Base-by-base conservation (phyloP, 2,888 invertebrate genomes). In the Eristalis pertinax region DNA sequence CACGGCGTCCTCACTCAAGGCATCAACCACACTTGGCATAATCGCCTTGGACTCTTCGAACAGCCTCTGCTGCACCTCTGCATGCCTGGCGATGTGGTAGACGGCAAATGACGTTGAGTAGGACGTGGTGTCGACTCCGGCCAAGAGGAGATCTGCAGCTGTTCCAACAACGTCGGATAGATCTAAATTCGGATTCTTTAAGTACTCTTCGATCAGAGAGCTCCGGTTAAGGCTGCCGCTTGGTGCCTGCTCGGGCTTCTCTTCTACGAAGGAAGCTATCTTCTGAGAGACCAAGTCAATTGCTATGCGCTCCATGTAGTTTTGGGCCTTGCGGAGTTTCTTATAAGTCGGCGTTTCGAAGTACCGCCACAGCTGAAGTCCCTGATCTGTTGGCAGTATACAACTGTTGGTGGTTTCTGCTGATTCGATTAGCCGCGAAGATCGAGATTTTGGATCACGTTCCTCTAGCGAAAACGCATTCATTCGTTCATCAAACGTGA, bases 71-170 rank as follows among this genome's bases (percentile, higher is more conserved):
- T 98, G 98, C 32, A 94, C 94, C 11, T 94, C 91, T 10, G 94
- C 94, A 94, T 97, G 96, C 8, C 93, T 94, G 0, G 97, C 96
- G 76, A 99, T 92, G 91, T 98, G 96, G 91, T 98, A 98, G 11
- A 98, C 92, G 4, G 95, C 94, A 92, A 97, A 98, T 70, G 96
- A 95, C 8, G 96, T 95, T 0, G 96, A 94, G 91, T 96, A 97
- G 0, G 97, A 95, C 0, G 97, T 97, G 84, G 98, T 98, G 91
- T 98, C 98, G 78, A 98, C 95, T 78, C 97, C 97, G 72, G 97
- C 98, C 91, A 98, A 94, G 29, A 98, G 92, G 91, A 97, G 95
- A 92, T 98, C 98, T 56, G 96, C 96, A 81, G 96, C 95, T 94
- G 97, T 96, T 76, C 97, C 97, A 64, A 96, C 94, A n/a, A 98